Base-by-base conservation (phyloP, 2,113 vertebrate genomes). In the Alaudala cheleensis region DNA sequence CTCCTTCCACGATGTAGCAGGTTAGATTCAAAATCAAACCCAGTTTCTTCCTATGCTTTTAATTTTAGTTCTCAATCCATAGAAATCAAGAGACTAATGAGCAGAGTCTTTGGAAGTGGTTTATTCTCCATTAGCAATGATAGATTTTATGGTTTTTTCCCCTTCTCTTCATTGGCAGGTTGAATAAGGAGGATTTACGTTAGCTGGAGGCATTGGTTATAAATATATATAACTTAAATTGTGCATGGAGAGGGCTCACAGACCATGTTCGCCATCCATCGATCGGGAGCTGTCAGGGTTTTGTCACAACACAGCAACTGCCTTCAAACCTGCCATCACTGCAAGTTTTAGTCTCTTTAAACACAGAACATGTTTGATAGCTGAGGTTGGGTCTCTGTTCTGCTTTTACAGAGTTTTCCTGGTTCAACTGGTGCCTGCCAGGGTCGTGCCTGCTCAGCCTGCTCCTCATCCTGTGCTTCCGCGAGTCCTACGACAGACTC, bases 341-440 rank as follows among this genome's bases (percentile, higher is more conserved):
- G 60, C 44, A 61, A 31, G 50, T 50, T 81, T 64, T 39, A 60
- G 7, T 42, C 0, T 0, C 71, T 89, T 66, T 65, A 29, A 12
- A 23, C 56, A 39, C 3, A 3, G 57, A 61, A 26, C 9, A 12
- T 6, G 17, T 82, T 76, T 25, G n/a, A 1, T 31, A 67, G 51
- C 82, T 80, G 85, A 93, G 64, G 19, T 3, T 49, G 47, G 29
- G 13, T 93, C 44, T 86, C 42, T 77, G 86, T 95, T 96, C 77
- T 96, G 94, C 88, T 90, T 95, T 98, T 98, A 5, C 98, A 99
- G 99, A 99, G 28, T 92, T 99, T 87, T 99, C 98, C 39, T 99
- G 99, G 99, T 98, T 99, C 96, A 99, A 99, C 98, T 99, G 99
- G 99, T 99, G 99, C 97, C 98, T 99, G 71, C 99, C 99, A 3